phyloP scores from a whole-genome alignment of 2,888 invertebrate genomes.

The Torymus aiolomorphi region DNA sequence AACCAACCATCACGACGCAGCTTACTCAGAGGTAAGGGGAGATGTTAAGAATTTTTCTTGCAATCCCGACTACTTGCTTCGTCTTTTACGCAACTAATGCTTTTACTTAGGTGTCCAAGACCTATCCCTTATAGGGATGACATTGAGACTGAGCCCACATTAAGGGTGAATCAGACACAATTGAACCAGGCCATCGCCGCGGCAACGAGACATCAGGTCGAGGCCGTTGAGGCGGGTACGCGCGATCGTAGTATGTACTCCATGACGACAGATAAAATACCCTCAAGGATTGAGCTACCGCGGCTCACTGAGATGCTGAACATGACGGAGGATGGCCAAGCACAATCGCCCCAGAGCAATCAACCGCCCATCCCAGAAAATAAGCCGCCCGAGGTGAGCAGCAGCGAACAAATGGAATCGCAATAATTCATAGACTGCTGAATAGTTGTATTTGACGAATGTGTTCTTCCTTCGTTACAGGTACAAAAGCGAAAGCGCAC shows the following conservation, averaged over 20 bases:
- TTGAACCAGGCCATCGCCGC: no score
- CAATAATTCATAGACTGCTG: no score
- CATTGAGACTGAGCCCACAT: no score
- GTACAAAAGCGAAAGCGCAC: slow-evolving; percentile 42
- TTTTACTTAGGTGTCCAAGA: no score
- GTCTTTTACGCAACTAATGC: no score
- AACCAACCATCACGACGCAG: slow-evolving; percentile 48
- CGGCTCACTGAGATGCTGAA: slow-evolving; percentile 43
- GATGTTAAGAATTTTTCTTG: slow-evolving; percentile 1
- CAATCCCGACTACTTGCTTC: not conserved
- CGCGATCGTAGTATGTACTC: no score
- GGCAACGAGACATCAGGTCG: no score
- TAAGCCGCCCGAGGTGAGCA: slow-evolving; percentile 24
- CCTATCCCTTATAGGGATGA: no score
- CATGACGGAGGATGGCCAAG: not conserved
- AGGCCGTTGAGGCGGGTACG: no score
- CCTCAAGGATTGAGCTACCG: slow-evolving; percentile 35
- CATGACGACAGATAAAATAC: slow-evolving; percentile 1
- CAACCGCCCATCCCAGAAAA: not conserved
- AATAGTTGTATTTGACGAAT: no score
- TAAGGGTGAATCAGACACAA: no score
- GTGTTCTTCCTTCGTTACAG: slow-evolving; percentile 5
- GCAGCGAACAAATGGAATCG: no score
- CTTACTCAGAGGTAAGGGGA: slow-evolving; percentile 44
- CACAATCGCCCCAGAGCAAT: slow-evolving; percentile 7